These are phyloP conservation scores for Parnassius smintheus DNA, from an alignment of 2,888 invertebrate genomes.

Conservation along the genomic window DNA sequence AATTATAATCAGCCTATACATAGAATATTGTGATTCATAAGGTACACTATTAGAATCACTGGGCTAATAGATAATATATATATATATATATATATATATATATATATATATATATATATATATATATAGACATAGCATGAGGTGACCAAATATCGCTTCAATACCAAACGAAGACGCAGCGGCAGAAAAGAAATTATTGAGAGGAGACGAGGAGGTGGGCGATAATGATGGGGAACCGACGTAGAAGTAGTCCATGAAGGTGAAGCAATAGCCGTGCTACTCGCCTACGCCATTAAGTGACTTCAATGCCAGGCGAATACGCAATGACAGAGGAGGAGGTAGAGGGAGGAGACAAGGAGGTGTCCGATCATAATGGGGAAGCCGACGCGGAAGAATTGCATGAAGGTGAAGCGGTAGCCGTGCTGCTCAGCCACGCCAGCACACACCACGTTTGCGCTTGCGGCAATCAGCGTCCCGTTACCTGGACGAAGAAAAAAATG, in stretches of 20 bases:
- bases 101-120: too few relatives aligned
- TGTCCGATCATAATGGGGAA: conserved; percentile 92
- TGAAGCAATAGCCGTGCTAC: conserved; percentile 56
- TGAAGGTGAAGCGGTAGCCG: conserved; percentile 92
- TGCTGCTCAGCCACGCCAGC: conserved; percentile 96
- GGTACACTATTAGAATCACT: too few relatives aligned
- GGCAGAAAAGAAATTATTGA: conserved; percentile 86
- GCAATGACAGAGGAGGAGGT: conserved; percentile 87
- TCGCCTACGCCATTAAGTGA: not conserved
- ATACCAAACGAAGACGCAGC: conserved; percentile 86
- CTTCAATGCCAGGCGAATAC: conserved; percentile 83
- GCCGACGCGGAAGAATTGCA: conserved; percentile 92
- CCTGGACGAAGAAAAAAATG: conserved; percentile 63
- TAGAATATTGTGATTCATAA: too few relatives aligned
- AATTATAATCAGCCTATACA: too few relatives aligned
- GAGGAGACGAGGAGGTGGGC: conserved; percentile 86
- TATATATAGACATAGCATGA: too few relatives aligned
- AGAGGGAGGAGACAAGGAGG: conserved; percentile 84
- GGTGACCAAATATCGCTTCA: conserved; percentile 34
- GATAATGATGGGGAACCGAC: conserved; percentile 93
- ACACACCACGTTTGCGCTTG: conserved; percentile 95
- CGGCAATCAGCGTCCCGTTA: conserved; percentile 94
- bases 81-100: too few relatives aligned
- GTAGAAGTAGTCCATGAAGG: conserved; percentile 92
- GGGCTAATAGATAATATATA: too few relatives aligned